Base-by-base conservation (phyloP, 2,797 vertebrate species). In the Vultur gryphus region DNA sequence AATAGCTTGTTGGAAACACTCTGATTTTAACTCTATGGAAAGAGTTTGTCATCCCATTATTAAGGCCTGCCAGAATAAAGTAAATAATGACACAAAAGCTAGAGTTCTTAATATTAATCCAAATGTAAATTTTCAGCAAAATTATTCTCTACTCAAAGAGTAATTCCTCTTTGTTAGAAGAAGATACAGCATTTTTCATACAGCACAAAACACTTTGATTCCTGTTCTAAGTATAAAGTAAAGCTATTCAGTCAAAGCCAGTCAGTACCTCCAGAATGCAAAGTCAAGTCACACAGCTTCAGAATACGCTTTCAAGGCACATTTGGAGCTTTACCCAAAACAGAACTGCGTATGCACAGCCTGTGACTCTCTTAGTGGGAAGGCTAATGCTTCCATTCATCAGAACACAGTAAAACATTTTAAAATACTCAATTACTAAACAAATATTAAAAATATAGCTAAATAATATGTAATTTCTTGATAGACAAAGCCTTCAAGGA, bases 81-180 rank as follows among this genome's bases (percentile, higher is more conserved):
- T 78, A 94, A 94, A 91, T 67, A 93, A 95, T 48, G 75, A 77
- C 64, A 94, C 33, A 96, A 89, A 89, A 83, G 33, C 37, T 86
- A 46, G 31, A 73, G 51, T 87, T 82, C 86, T 67, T 82, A 76
- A 57, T 90, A 91, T 75, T 69, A 93, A 95, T 94, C 73, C 85
- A 94, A 69, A 90, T 78, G 73, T 69, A 94, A 86, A 88, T 88
- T 90, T 92, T 76, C 77, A 86, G 54, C 25, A 90, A 95, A 95
- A 76, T 51, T 82, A 70, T 79, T 82, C 71, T 92, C 51, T 69
- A 61, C 44, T 81, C 49, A 49, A 79, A 95, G 24, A 93, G 33
- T 23, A 88, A 87, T 51, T 95, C 33, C 16, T 75, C 58, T 83
- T 86, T 88, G 58, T 87, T 76, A 78, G 51, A 64, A 64, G 35